These are phyloP conservation scores for Triplophysa bombifrons DNA, from an alignment of 2,797 vertebrate species.

Conservation along the genomic window DNA sequence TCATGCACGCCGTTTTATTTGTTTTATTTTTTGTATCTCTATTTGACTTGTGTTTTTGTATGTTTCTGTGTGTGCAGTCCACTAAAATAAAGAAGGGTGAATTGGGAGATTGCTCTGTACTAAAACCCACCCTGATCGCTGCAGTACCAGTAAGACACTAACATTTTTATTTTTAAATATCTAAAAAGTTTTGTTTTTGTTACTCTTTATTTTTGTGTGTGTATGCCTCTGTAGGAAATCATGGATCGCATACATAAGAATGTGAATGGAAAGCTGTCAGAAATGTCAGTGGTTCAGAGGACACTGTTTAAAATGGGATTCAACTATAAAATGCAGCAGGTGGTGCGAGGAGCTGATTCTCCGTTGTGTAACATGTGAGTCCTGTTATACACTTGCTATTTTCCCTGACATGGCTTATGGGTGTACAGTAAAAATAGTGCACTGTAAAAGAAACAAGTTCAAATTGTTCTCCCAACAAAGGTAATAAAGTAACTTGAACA, in stretches of 20 bases:
- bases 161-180: no score
- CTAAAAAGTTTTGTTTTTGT: background rate
- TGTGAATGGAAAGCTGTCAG: slow-evolving; percentile 87
- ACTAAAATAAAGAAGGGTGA: slow-evolving; percentile 88
- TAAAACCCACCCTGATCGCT: slow-evolving; percentile 85
- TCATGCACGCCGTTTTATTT: background rate
- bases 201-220: background rate
- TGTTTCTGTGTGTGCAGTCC: slow-evolving; percentile 72
- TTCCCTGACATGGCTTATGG: no score
- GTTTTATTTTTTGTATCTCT: background rate
- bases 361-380: slow-evolving; percentile 87
- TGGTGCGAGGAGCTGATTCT: slow-evolving; percentile 84
- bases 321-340: slow-evolving; percentile 86
- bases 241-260: slow-evolving; percentile 91
- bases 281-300: slow-evolving; percentile 85
- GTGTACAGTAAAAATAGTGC: no score
- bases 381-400: background rate
- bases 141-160: slow-evolving; percentile 80
- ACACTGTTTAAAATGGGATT: slow-evolving; percentile 89
- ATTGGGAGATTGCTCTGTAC: slow-evolving; percentile 83
- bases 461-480: no score
- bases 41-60: slow-evolving; percentile 27
- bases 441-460: no score
- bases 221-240: slow-evolving; percentile 78
- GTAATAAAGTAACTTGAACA: no score